Conservation (phyloP, 2,888 invertebrate species). For the Noctua janthe region DNA sequence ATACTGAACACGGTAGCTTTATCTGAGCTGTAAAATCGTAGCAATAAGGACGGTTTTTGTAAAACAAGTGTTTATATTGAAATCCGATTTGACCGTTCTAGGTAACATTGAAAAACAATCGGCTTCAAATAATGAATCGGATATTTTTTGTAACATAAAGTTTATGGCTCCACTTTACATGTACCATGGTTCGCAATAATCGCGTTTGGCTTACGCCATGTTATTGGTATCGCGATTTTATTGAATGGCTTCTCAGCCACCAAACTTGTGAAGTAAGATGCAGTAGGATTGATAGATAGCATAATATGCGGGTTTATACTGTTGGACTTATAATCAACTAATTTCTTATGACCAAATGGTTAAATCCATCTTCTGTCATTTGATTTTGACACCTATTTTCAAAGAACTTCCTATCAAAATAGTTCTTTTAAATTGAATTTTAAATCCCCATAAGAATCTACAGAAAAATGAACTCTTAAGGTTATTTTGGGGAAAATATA, state of each 20-base stretch:
- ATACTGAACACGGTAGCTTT: background rate
- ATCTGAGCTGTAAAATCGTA: background rate
- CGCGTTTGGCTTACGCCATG: background rate
- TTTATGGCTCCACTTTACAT: background rate
- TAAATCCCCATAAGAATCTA: background rate
- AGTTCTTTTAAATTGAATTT: background rate
- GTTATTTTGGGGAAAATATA: constrained; percentile 16
- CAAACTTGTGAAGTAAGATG: constrained; percentile 25
- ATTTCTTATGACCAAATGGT: constrained; percentile 33
- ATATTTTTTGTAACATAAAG: background rate
- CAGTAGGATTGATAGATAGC: constrained; percentile 18
- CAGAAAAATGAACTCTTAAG: background rate
- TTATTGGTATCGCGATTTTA: constrained; percentile 2
- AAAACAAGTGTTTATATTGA: background rate
- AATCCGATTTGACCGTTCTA: background rate
- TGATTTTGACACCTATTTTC: constrained; percentile 6
- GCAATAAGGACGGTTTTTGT: constrained; percentile 14
- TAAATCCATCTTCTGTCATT: background rate
- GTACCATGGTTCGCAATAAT: background rate
- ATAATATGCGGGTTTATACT: constrained; percentile 39
- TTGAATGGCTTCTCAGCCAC: constrained; percentile 14
- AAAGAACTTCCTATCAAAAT: background rate
- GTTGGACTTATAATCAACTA: constrained; percentile 11
- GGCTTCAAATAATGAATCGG: constrained; percentile 6
- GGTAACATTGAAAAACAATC: background rate